Percentiles rank a stretch among this genome's conserved stretches.
Conservation (phyloP, 2,113 vertebrate species). For the Xiphophorus hellerii region DNA sequence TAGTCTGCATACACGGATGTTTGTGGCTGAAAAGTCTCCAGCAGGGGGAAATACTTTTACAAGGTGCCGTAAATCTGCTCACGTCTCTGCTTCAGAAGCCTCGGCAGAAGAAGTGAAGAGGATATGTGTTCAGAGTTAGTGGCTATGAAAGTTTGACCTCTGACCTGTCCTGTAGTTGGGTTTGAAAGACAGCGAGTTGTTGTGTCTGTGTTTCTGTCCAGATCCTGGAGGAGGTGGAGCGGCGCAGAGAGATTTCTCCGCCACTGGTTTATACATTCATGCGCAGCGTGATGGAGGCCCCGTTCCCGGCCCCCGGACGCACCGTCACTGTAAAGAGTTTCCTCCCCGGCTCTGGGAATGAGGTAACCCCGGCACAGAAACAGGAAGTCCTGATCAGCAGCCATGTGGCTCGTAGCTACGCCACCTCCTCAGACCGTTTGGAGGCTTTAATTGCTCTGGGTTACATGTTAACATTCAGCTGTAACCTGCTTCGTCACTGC, state of each 20-base stretch:
- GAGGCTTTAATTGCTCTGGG: constrained; percentile 27
- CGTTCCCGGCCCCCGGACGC: constrained; percentile 94
- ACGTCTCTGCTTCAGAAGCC: neutral
- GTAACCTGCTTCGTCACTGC: constrained; percentile 1
- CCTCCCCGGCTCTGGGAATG: constrained; percentile 91
- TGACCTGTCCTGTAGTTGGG: constrained; percentile 18
- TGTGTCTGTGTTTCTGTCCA: constrained; percentile 61
- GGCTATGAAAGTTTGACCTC: constrained; percentile 13
- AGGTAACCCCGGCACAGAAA: constrained; percentile 77
- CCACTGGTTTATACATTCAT: constrained; percentile 95
- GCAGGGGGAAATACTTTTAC: too few relatives aligned
- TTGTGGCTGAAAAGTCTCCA: too few relatives aligned
- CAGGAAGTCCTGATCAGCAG: constrained; percentile 59
- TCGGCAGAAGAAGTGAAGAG: constrained; percentile 15
- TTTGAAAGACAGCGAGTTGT: neutral
- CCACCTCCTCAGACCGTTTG: constrained; percentile 36
- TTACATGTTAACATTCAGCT: constrained; percentile 6
- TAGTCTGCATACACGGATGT: too few relatives aligned
- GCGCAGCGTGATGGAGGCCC: constrained; percentile 96
- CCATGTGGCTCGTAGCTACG: constrained; percentile 32
- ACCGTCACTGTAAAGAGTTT: constrained; percentile 94
- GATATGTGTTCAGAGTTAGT: constrained; percentile 20
- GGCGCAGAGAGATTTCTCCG: constrained; percentile 90
- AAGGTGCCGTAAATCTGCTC: neutral
- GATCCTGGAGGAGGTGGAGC: constrained; percentile 97